Conservation (phyloP, 2,113 vertebrate genomes). For the Gallinago jamesoni region DNA sequence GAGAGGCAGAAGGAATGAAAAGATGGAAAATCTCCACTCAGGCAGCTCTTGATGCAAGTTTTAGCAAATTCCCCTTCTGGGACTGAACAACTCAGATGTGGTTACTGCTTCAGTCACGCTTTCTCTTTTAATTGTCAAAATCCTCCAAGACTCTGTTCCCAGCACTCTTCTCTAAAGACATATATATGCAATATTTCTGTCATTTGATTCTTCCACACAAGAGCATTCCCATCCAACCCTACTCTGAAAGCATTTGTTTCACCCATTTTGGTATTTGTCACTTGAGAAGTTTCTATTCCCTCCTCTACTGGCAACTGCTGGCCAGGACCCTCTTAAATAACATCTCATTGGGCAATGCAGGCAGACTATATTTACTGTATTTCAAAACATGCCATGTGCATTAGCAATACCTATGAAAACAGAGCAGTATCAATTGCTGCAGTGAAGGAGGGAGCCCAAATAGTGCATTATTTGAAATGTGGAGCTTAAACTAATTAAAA, state of each 20-base stretch:
- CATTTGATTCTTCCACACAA: background rate
- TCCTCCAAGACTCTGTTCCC: background rate
- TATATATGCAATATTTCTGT: background rate
- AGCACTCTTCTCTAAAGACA: background rate
- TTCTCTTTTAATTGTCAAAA: background rate
- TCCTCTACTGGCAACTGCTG: background rate
- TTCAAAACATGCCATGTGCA: background rate
- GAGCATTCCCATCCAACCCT: background rate
- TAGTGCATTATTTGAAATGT: background rate
- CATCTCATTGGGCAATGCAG: background rate
- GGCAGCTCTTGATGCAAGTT: background rate
- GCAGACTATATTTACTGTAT: background rate
- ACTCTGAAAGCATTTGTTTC: background rate
- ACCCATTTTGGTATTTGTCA: slow-evolving; percentile 33
- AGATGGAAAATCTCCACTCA: background rate
- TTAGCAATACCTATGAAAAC: background rate
- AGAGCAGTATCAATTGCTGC: background rate
- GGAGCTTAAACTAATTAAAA: background rate
- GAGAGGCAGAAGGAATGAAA: background rate
- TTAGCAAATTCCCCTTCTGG: background rate
- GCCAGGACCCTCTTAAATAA: background rate
- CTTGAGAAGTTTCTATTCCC: slow-evolving; percentile 26
- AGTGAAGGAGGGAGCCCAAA: background rate
- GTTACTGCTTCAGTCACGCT: background rate
- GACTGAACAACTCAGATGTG: background rate